Evolutionary conservation across 2,888 invertebrate genomes (phyloP).

Genomic region (Cryptosula pallasiana): DNA sequence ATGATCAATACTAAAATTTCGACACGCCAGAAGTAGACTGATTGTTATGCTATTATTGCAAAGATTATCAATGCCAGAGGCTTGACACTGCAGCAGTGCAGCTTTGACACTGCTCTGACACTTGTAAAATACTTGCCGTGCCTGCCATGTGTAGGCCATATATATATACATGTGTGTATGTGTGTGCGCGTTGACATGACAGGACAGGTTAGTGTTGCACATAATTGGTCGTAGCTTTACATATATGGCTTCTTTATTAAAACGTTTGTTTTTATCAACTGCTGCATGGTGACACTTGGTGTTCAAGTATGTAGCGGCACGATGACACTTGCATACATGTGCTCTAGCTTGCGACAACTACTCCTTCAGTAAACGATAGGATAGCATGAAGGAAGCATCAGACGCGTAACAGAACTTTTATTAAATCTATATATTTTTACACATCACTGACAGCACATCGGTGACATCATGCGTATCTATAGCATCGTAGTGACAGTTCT

Average conservation of each 20-base stretch:
- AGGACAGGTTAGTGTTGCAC: background rate
- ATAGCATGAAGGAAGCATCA: too few species aligned
- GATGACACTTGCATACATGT: too few species aligned
- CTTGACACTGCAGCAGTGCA: conserved; percentile 20
- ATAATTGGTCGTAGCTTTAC: conserved; percentile 18
- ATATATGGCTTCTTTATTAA: conserved; percentile 10
- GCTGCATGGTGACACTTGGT: background rate
- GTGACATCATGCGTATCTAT: too few species aligned
- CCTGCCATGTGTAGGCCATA: conserved; percentile 12
- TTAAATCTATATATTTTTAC: too few species aligned
- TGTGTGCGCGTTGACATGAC: background rate
- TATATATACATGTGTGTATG: background rate
- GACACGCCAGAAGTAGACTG: background rate
- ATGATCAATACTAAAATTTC: too few species aligned
- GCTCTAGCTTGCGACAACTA: too few species aligned
- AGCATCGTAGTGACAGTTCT: too few species aligned
- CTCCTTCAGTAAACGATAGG: too few species aligned
- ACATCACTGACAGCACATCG: too few species aligned
- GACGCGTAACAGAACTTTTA: too few species aligned
- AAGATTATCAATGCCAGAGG: conserved; percentile 20
- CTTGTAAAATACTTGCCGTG: conserved; percentile 17
- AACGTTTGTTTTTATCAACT: background rate
- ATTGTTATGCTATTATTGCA: conserved; percentile 20
- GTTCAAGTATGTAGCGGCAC: background rate
- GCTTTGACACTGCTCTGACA: background rate